These are phyloP conservation scores for Diadophis punctatus DNA, from an alignment of 2,113 vertebrate genomes.

Conservation along the genomic window DNA sequence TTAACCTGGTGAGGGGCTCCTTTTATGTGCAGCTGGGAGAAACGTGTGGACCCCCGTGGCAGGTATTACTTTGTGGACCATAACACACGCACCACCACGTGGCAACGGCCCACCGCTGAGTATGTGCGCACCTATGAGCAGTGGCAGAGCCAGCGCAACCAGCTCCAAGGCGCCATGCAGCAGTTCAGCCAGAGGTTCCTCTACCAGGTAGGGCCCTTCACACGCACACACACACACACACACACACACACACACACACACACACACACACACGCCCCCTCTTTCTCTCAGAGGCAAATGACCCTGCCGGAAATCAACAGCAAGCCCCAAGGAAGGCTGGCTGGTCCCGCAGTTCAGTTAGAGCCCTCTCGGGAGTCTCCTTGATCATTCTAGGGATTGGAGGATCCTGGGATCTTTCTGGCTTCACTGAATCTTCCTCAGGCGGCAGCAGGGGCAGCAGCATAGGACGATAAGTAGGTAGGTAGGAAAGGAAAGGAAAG, in stretches of 20 bases:
- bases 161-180: slow-evolving; percentile 97
- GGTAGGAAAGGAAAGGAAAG: not conserved
- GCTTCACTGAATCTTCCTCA: not conserved
- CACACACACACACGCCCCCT: too few species aligned
- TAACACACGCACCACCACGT: slow-evolving; percentile 97
- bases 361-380: not conserved
- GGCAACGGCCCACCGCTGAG: slow-evolving; percentile 93
- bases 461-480: accelerated
- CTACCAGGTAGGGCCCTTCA: slow-evolving; percentile 82
- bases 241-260: too few species aligned
- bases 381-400: not conserved
- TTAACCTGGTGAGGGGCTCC: not conserved
- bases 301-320: too few species aligned
- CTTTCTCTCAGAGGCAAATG: not conserved
- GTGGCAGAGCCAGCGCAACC: slow-evolving; percentile 94
- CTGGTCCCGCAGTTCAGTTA: not conserved
- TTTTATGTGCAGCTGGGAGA: slow-evolving; percentile 84
- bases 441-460: not conserved
- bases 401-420: not conserved
- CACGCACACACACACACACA: too few species aligned
- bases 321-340: not conserved
- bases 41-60: slow-evolving; percentile 91
- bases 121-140: slow-evolving; percentile 94
- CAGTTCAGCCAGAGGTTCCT: slow-evolving; percentile 98
- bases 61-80: slow-evolving; percentile 96